Base-by-base conservation (phyloP, 2,113 vertebrate genomes). In the Tautogolabrus adspersus region DNA sequence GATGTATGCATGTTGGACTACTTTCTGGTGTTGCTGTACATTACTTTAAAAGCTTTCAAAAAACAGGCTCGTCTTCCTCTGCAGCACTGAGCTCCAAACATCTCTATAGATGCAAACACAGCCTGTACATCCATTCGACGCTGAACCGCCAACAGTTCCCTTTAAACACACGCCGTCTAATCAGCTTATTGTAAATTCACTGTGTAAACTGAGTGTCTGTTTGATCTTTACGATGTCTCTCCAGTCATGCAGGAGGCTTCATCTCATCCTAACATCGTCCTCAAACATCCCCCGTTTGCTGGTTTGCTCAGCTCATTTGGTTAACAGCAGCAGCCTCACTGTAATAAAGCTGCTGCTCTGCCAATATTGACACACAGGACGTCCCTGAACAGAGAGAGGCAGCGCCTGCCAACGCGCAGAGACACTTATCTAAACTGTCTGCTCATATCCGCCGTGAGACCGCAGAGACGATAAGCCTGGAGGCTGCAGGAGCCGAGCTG, bases 361-460 rank as follows among this genome's bases (percentile, higher is more conserved):
- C 81, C 89, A 89, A 87, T 92, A 91, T 91, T 90, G 87, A 90
- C 88, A 83, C 12, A 61, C 63, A 81, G 83, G 74, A 77, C 83
- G 74, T 88, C 89, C 77, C 84, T 70, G 73, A 86, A 80, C 86
- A 87, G 83, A 88, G 69, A 81, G 65, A 79, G 65, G 77, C 63
- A 66, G 84, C 16, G 56, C 66, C 75, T 87, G 89, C 79, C 86
- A 88, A 87, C 87, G 78, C 82, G 76, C 69, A 66, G 84, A 77
- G 84, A 75, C 78, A 87, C 89, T 88, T 88, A 88, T 91, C 86
- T 91, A 89, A 86, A 91, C 86, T 87, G 88, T 83, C 73, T 82
- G 82, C 62, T 89, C 78, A 79, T 87, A 87, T 88, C 81, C 66
- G 58, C 78, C 61, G 51, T 61, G 44, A 82, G 81, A 77, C 34